Percentiles rank a stretch among this genome's conserved stretches.
Conservation (phyloP, 1,140 invertebrate genomes). For the Drosophila kurseongensis region DNA sequence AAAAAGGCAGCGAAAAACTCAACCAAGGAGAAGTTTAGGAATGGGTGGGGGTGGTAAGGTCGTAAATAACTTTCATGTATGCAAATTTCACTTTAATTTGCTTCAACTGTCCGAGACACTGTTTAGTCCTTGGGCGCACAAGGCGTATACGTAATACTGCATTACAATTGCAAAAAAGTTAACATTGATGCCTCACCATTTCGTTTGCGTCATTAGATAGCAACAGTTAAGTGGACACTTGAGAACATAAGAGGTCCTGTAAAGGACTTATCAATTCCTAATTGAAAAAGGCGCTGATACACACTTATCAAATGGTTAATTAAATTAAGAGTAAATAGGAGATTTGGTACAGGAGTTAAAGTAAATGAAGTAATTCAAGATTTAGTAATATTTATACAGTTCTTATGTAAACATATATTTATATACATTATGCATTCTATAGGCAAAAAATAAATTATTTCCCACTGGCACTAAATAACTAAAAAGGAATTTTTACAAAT, state of each 20-base stretch:
- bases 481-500: too few species aligned
- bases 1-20: slow-evolving; percentile 28
- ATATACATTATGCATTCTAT: too few species aligned
- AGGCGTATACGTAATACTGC: slow-evolving; percentile 39
- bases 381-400: too few species aligned
- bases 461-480: too few species aligned
- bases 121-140: slow-evolving; percentile 3
- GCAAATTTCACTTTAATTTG: slow-evolving; percentile 76
- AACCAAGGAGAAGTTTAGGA: neutral
- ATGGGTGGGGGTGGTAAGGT: neutral
- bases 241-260: neutral
- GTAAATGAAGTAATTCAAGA: too few species aligned
- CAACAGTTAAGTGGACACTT: too few species aligned
- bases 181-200: neutral
- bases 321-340: too few species aligned
- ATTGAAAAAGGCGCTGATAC: too few species aligned
- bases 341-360: too few species aligned
- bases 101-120: slow-evolving; percentile 47
- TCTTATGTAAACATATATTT: too few species aligned
- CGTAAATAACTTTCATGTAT: slow-evolving; percentile 50
- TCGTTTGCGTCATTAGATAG: neutral
- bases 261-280: neutral
- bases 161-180: neutral
- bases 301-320: too few species aligned
- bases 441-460: too few species aligned